Evolutionary conservation across 2,888 invertebrate species (phyloP).

Genomic region (Rhingia campestris): DNA sequence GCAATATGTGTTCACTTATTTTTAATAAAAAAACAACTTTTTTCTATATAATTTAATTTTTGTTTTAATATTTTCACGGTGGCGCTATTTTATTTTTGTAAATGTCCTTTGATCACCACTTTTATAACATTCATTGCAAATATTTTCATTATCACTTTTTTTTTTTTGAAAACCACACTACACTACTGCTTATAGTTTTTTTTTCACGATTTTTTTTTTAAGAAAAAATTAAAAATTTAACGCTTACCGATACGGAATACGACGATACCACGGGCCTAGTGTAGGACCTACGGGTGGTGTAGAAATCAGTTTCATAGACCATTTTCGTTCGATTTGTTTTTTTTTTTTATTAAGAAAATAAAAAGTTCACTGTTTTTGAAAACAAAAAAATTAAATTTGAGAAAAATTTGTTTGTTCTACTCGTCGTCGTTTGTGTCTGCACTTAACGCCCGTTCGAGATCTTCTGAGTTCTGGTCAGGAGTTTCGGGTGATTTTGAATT

Average conservation of each 20-base stretch:
- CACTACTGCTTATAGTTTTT: constrained; percentile 56
- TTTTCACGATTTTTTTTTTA: constrained; percentile 37
- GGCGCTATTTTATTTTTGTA: not conserved
- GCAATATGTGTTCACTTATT: constrained; percentile 57
- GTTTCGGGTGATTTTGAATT: constrained; percentile 79
- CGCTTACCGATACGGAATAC: constrained; percentile 92
- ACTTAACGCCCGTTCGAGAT: constrained; percentile 83
- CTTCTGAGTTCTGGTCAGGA: constrained; percentile 80
- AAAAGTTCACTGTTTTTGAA: constrained; percentile 58
- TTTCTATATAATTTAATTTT: constrained; percentile 20
- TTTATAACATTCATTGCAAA: constrained; percentile 57
- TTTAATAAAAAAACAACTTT: constrained; percentile 32
- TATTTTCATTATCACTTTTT: constrained; percentile 61
- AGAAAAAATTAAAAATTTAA: constrained; percentile 24
- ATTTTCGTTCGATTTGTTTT: constrained; percentile 84
- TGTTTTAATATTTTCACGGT: constrained; percentile 23
- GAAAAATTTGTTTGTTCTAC: constrained; percentile 73
- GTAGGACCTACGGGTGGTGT: constrained; percentile 93
- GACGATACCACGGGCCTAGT: constrained; percentile 87
- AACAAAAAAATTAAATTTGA: constrained; percentile 49
- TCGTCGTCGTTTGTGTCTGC: constrained; percentile 79
- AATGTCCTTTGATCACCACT: constrained; percentile 46
- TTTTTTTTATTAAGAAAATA: constrained; percentile 58
- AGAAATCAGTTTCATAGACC: constrained; percentile 97
- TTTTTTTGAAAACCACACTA: constrained; percentile 68